phyloP scores from a whole-genome alignment of 2,113 vertebrate genomes.

The Cygnus buccinator region DNA sequence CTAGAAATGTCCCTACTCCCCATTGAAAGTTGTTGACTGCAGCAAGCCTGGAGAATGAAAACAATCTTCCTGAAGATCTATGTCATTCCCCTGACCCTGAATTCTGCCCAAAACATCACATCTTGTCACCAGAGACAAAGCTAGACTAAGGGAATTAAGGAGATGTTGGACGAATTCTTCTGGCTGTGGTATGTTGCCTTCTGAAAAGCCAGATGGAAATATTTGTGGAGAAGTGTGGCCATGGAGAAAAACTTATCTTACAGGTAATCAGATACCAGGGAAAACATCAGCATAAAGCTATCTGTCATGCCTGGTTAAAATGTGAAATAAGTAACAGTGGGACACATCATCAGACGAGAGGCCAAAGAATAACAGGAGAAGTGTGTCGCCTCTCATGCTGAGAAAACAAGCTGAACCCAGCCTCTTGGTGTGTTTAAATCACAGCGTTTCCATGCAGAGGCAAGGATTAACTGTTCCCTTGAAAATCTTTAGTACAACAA shows the following conservation, averaged over 20 bases:
- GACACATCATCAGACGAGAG: neutral
- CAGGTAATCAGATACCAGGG: neutral
- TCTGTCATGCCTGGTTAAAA: neutral
- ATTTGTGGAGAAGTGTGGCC: neutral
- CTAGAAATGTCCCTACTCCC: neutral
- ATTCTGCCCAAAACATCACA: neutral
- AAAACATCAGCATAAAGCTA: neutral
- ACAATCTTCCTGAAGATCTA: neutral
- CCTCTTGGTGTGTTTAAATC: neutral
- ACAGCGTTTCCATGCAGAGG: neutral
- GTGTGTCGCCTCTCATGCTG: rapidly evolving
- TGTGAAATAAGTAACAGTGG: neutral
- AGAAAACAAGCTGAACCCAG: neutral
- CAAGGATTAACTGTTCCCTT: neutral
- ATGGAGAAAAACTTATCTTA: neutral
- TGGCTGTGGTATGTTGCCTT: neutral
- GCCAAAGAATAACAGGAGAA: neutral
- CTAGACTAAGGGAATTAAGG: neutral
- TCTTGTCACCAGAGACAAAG: neutral
- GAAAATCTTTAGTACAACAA: neutral
- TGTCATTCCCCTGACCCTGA: neutral
- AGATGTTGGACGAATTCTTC: neutral
- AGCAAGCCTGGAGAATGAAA: neutral
- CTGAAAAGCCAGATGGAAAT: neutral
- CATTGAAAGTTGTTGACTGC: neutral